Percentiles rank a stretch among this genome's conserved stretches.
Conservation (phyloP, 64 coral and sea anemone species). For the Dendronephthya gigantea region DNA sequence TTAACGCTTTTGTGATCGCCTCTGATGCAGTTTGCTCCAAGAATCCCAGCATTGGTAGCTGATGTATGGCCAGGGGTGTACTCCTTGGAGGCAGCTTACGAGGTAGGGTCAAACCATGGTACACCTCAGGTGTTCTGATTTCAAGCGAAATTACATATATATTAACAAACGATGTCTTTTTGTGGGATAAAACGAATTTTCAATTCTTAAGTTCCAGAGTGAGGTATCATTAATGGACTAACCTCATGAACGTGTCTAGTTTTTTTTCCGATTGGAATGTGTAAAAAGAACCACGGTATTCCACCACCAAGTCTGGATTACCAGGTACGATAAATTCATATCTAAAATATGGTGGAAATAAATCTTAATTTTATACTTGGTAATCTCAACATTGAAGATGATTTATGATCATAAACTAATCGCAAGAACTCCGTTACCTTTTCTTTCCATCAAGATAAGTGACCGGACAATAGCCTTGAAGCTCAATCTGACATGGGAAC, state of each 20-base stretch:
- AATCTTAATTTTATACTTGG: background rate
- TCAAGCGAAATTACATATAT: background rate
- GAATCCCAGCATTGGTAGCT: constrained; percentile 85
- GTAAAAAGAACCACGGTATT: constrained; percentile 64
- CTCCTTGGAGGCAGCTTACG: constrained; percentile 78
- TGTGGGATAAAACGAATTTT: no score
- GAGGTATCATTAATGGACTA: background rate
- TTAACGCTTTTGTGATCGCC: constrained; percentile 77
- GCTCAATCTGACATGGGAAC: constrained; percentile 80
- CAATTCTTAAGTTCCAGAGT: background rate
- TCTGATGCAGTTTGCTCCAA: constrained; percentile 88
- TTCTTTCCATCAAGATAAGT: constrained; percentile 84
- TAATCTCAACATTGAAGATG: no score
- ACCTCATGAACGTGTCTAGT: constrained; percentile 91
- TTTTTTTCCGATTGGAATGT: constrained; percentile 72
- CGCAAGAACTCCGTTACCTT: no score
- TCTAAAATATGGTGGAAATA: constrained; percentile 34
- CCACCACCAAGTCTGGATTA: constrained; percentile 80
- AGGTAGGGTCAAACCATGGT: constrained; percentile 61
- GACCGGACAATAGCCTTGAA: constrained; percentile 88
- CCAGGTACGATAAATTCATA: constrained; percentile 79
- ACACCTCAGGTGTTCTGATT: constrained; percentile 63
- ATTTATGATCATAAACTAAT: no score
- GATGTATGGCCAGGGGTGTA: constrained; percentile 54
- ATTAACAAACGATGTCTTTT: no score